A percentile compares a stretch with the other conserved stretches of the same genome.
phyloP scores from a whole-genome alignment of 2,888 invertebrate species.

The Acanthosepion pharaonis region DNA sequence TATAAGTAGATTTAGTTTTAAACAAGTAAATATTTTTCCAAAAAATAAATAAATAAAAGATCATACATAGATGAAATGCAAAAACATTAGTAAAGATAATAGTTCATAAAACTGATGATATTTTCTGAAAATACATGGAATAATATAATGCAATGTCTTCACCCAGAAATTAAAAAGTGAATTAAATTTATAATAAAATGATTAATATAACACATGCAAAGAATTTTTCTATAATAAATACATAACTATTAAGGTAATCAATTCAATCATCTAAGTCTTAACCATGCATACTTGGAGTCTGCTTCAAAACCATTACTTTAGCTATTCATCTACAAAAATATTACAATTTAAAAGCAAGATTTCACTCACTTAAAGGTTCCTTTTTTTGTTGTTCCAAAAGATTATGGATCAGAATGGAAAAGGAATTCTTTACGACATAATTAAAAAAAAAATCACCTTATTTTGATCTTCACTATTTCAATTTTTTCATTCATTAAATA shows the following conservation, averaged over 20 bases:
- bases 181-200: neutral
- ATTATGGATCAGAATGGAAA: neutral
- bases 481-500: neutral
- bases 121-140: neutral
- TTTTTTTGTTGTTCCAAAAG: neutral
- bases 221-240: neutral
- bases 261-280: neutral
- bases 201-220: neutral
- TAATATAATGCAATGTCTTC: neutral
- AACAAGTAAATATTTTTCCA: too few relatives aligned
- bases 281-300: neutral
- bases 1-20: neutral
- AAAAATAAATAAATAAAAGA: neutral
- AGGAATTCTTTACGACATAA: neutral
- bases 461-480: neutral
- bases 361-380: neutral
- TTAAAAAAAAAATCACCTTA: neutral
- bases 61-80: neutral
- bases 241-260: neutral
- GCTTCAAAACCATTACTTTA: neutral
- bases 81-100: neutral
- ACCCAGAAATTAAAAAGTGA: neutral
- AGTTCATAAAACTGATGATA: neutral
- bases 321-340: neutral
- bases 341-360: neutral